Base-by-base conservation (phyloP, 1,140 invertebrate species). In the Caerostris extrusa region DNA sequence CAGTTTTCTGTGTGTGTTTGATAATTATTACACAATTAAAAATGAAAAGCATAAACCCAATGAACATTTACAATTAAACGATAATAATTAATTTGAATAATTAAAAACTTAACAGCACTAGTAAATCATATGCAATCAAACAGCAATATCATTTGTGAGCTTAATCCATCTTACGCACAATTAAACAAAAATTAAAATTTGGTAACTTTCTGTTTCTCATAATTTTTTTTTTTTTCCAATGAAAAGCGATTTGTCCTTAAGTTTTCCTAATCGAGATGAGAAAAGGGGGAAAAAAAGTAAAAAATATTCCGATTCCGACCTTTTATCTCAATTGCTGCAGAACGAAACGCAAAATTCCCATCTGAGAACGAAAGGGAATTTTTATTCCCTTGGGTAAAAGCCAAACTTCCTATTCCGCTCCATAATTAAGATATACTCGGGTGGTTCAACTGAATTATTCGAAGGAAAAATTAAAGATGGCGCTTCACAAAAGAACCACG, bases 351-450 rank as follows among this genome's bases (percentile, higher is more conserved):
- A 1, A 34, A 34, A 34, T 34, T 34, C 34, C 34, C 34, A 0
- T 34, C 2, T 34, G 34, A 34, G 34, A 34, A 77, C 71, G 4
- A 50, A 50, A 50, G 8, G 53, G 50, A 77, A 77, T 77, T 53
- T 77, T 77, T 50, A 50, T 53, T 34, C 71, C 71, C 34, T 12
- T 7, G 12, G 50, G 19, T 50, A 34, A 77, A n/a, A 14, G 10
- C 53, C 8, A 12, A 50, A 53, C 34, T 77, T 77, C 34, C 71
- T 10, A 50, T 77, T 77, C 34, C 8, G 71, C 10, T 77, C 8
- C 34, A 77, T 77, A 77, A 77, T 77, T 77, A 77, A 77, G 71
- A 77, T 53, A 77, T 50, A 77, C 34, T 77, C 12, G 8, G 34
- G 71, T 12, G 34, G 34, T 53, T 5, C 71, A 77, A 64, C 10